Evolutionary conservation across 2,797 vertebrate genomes (phyloP).

Genomic region (Melanotaenia parkinsoni): DNA sequence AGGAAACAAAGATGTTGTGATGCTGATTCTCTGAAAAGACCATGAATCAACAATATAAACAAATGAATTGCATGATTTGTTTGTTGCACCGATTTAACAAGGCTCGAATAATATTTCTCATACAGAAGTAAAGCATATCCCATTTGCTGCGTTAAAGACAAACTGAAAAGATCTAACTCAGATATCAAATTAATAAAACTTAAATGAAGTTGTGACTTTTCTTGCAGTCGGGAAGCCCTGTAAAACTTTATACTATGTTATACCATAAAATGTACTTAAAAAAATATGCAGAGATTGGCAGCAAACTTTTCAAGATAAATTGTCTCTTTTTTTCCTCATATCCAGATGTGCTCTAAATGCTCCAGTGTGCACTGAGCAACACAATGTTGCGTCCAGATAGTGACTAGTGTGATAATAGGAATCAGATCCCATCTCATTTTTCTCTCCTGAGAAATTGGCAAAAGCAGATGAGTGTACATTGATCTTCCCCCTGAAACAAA

Average conservation of each 20-base stretch:
- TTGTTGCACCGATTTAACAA: conserved; percentile 22
- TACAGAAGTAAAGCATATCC: not conserved
- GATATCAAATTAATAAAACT: conserved; percentile 22
- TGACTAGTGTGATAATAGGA: conserved; percentile 59
- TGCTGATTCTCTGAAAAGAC: conserved; percentile 42
- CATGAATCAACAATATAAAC: conserved; percentile 41
- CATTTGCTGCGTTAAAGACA: conserved; percentile 7
- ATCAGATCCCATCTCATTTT: conserved; percentile 53
- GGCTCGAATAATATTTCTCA: not conserved
- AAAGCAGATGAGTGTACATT: conserved; percentile 42
- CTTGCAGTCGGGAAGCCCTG: not conserved
- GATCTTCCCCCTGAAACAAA: conserved; percentile 42
- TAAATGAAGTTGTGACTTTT: conserved; percentile 14
- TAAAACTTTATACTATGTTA: conserved; percentile 35
- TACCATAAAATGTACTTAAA: conserved; percentile 31
- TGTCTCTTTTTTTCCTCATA: conserved; percentile 30
- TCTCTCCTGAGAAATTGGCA: conserved; percentile 38
- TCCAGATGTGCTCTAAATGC: conserved; percentile 77
- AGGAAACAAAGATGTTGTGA: conserved; percentile 55
- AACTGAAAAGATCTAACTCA: not conserved
- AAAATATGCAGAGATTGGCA: conserved; percentile 50
- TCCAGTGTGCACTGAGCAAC: conserved; percentile 59
- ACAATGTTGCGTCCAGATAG: conserved; percentile 33
- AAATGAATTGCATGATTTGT: conserved; percentile 39
- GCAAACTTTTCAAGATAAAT: conserved; percentile 51